phyloP scores from a whole-genome alignment of 2,113 vertebrate species.

The Piprites chloris region DNA sequence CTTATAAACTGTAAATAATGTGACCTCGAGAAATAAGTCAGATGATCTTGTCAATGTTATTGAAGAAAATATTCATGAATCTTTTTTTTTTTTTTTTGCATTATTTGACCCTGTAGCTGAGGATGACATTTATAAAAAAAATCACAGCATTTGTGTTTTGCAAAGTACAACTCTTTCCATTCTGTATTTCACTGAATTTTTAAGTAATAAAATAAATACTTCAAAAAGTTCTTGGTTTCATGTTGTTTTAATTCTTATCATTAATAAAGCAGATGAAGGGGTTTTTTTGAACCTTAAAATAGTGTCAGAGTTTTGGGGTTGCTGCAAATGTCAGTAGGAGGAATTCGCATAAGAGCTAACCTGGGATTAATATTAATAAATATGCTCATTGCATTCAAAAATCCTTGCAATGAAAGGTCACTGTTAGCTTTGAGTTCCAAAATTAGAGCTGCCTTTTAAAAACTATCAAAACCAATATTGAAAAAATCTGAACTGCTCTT shows the following conservation, averaged over 20 bases:
- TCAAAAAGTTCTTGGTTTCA: background rate
- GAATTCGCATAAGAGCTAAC: background rate
- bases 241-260: background rate
- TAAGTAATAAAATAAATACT: background rate
- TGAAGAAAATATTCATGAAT: background rate
- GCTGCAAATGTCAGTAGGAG: constrained; percentile 7
- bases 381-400: background rate
- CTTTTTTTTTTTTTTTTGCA: background rate
- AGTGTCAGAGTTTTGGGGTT: background rate
- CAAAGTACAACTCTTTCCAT: background rate
- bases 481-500: background rate
- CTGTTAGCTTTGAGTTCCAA: background rate
- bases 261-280: background rate
- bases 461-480: background rate
- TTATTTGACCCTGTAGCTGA: background rate
- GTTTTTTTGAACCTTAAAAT: background rate
- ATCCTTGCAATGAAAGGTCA: constrained; percentile 23
- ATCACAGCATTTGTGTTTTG: background rate
- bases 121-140: background rate
- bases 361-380: constrained; percentile 39
- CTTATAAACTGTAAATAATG: background rate
- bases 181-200: background rate
- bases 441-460: constrained; percentile 22
- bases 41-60: background rate
- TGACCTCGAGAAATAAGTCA: background rate